These are phyloP conservation scores for Cartodere bifasciata DNA, from an alignment of 2,888 invertebrate species.

Conservation along the genomic window DNA sequence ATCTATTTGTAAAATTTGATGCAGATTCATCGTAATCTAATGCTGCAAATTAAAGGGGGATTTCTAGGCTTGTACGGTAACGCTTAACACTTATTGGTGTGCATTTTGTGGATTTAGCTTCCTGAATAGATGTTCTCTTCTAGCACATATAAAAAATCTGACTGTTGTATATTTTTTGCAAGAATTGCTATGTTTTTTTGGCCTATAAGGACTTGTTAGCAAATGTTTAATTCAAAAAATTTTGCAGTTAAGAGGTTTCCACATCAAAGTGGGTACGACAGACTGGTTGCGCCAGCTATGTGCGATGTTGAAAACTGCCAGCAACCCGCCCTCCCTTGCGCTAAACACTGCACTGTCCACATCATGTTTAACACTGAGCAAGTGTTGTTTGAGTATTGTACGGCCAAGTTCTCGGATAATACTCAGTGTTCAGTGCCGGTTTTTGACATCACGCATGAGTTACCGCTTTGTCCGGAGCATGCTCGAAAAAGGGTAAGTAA, in stretches of 20 bases:
- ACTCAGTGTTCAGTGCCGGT: slow-evolving; percentile 69
- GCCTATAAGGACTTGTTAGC: neutral
- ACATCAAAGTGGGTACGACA: slow-evolving; percentile 15
- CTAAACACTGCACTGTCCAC: slow-evolving; percentile 72
- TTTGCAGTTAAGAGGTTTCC: neutral
- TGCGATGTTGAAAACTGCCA: slow-evolving; percentile 25
- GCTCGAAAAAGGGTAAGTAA: slow-evolving; percentile 58
- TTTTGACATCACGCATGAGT: slow-evolving; percentile 63
- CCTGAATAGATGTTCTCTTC: too few species aligned
- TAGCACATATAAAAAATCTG: too few species aligned
- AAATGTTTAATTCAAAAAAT: neutral
- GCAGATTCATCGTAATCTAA: too few species aligned
- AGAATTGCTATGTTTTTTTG: too few species aligned
- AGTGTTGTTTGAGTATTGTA: slow-evolving; percentile 57
- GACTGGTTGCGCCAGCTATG: slow-evolving; percentile 20
- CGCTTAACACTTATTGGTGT: too few species aligned
- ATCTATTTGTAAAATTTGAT: too few species aligned
- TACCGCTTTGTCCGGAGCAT: slow-evolving; percentile 79
- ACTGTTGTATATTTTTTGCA: too few species aligned
- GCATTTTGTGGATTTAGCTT: too few species aligned
- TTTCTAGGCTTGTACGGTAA: too few species aligned
- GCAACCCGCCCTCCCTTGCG: slow-evolving; percentile 54
- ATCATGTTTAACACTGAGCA: slow-evolving; percentile 78
- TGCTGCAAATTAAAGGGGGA: too few species aligned
- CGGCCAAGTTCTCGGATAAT: slow-evolving; percentile 66